phyloP scores from a whole-genome alignment of 2,888 invertebrate species.

The Lepidochrysops patricia region DNA sequence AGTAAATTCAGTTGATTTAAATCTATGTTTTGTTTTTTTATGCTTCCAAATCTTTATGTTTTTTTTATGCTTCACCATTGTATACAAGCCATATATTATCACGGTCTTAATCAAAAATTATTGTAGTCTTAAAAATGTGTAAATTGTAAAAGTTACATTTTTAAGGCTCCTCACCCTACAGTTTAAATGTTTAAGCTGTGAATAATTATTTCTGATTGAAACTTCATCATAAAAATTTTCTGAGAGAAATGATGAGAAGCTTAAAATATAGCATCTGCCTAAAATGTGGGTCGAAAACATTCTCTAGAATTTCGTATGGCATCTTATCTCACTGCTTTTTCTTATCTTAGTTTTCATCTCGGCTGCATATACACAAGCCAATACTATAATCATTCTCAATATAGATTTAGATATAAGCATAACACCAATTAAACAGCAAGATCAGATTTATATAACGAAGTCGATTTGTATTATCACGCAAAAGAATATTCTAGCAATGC shows the following conservation, averaged over 20 bases:
- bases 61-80: not conserved
- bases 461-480: not conserved
- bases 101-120: no score
- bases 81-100: not conserved
- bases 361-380: not conserved
- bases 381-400: not conserved
- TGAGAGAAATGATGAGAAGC: no score
- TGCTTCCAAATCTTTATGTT: constrained; percentile 8
- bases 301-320: not conserved
- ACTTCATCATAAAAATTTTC: no score
- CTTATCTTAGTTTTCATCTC: not conserved
- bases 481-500: not conserved
- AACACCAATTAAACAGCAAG: not conserved
- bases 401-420: not conserved
- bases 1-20: constrained; percentile 56
- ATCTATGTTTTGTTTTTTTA: constrained; percentile 35
- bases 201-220: no score
- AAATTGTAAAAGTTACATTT: no score
- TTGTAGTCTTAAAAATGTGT: no score
- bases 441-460: not conserved
- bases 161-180: no score
- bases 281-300: not conserved
- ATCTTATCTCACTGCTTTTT: not conserved
- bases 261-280: not conserved
- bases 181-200: no score